Base-by-base conservation (phyloP, 1,140 invertebrate species). In the Hestina assimilis region DNA sequence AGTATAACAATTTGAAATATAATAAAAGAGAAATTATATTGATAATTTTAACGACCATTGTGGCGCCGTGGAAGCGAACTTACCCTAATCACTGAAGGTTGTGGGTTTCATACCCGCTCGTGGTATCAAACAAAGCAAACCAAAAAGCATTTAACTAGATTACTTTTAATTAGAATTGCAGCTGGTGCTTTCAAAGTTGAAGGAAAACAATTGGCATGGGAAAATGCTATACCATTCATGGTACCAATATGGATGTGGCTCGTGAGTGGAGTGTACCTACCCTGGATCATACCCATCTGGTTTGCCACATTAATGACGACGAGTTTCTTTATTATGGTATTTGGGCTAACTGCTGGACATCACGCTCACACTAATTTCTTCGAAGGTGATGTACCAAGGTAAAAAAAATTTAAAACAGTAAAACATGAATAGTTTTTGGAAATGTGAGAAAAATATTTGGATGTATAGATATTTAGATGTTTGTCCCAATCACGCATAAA, bases 341-440 rank as follows among this genome's bases (percentile, higher is more conserved):
- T 94, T 41, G 95, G 94, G 0, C 38, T 96, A 2, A 95, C 92
- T 68, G 95, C 94, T 7, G 94, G 92, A 14, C 96, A 97, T 90
- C 95, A 96, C 79, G 92, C 93, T 76, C 93, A 94, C 0, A 91
- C 92, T 20, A 93, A 95, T 46, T 95, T 95, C 82, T 95, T 96
- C 66, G 95, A 96, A 67, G 95, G 95, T 5, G 95, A 96, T 73
- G 78, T 89, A 14, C 83, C 92, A 23, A 89, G 91, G 90, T 92
- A 89, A 76, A 29, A 21, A 8, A 1, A 26, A 26, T 26, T 0
- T 4, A 26, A n/a, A n/a, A n/a, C n/a, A n/a, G n/a, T n/a, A n/a
- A n/a, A n/a, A n/a, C n/a, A n/a, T n/a, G n/a, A n/a, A n/a, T n/a
- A n/a, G n/a, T n/a, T n/a, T n/a, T n/a, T n/a, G n/a, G n/a, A n/a